Conservation (phyloP, 1,140 invertebrate species). For the Eurytemora carolleeae region DNA sequence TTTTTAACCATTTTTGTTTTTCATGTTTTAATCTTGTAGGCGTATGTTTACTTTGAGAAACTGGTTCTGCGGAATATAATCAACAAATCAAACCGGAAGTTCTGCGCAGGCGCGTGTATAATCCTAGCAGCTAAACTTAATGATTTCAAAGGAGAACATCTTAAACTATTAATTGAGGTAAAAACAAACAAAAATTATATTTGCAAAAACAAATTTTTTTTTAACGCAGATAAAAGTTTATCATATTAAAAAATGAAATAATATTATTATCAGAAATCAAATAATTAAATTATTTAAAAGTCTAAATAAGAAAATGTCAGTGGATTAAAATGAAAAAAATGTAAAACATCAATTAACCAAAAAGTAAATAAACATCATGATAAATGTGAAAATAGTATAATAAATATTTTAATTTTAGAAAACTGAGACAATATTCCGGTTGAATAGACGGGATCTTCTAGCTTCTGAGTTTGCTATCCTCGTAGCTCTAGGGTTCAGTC, state of each 20-base stretch:
- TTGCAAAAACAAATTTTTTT: too few relatives aligned
- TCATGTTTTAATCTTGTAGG: constrained; percentile 51
- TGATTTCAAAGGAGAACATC: constrained; percentile 71
- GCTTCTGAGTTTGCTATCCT: constrained; percentile 80
- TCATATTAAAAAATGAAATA: too few relatives aligned
- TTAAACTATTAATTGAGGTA: constrained; percentile 44
- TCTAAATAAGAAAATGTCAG: too few relatives aligned
- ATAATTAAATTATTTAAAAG: too few relatives aligned
- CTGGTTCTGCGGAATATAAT: constrained; percentile 75
- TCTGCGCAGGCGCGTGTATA: constrained; percentile 83
- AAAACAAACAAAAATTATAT: too few relatives aligned
- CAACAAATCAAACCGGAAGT: constrained; percentile 82
- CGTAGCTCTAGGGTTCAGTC: constrained; percentile 77
- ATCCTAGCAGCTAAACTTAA: constrained; percentile 85
- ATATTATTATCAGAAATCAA: too few relatives aligned
- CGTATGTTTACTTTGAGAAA: constrained; percentile 95
- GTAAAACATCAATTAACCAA: too few relatives aligned
- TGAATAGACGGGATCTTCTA: constrained; percentile 75
- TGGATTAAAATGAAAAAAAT: too few relatives aligned
- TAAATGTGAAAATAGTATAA: too few relatives aligned
- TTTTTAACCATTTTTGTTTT: too few relatives aligned
- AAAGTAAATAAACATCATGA: too few relatives aligned
- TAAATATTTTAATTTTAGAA: constrained; percentile 39
- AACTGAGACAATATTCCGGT: constrained; percentile 66
- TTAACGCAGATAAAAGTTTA: too few relatives aligned